These are phyloP conservation scores for Melanargia galathea DNA, from an alignment of 2,888 invertebrate species.

Conservation along the genomic window DNA sequence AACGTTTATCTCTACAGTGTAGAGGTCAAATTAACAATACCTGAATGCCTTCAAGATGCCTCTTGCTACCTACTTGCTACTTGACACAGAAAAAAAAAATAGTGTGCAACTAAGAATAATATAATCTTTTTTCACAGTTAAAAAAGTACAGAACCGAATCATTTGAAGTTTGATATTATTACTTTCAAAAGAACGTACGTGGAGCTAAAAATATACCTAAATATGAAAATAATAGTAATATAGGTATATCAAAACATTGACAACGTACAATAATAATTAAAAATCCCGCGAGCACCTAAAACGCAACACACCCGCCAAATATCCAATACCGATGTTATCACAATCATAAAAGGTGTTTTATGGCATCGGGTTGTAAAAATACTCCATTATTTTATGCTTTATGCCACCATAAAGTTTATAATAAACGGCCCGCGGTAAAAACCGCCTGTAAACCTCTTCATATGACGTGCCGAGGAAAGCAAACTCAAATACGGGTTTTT, in stretches of 20 bases:
- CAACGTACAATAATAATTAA: constrained; percentile 2
- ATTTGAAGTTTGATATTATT: too few species aligned
- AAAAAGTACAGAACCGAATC: too few species aligned
- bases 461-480: constrained; percentile 54
- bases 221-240: too few species aligned
- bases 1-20: too few species aligned
- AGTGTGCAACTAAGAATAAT: too few species aligned
- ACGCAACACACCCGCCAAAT: constrained; percentile 40
- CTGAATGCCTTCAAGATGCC: too few species aligned
- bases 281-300: constrained; percentile 12
- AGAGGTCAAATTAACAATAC: too few species aligned
- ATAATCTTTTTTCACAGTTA: too few species aligned
- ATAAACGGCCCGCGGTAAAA: constrained; percentile 74
- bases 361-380: constrained; percentile 73
- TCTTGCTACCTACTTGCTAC: too few species aligned
- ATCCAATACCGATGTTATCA: constrained; percentile 56
- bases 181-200: too few species aligned
- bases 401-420: constrained; percentile 77
- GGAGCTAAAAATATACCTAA: too few species aligned
- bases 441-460: constrained; percentile 61
- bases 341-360: constrained; percentile 76
- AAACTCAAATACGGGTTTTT: constrained; percentile 28
- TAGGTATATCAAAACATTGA: not conserved
- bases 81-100: too few species aligned
- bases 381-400: constrained; percentile 76